Evolutionary conservation across 35 echinoderm and acorn worm species (phyloP).

Genomic region (Apostichopus parvimensis): DNA sequence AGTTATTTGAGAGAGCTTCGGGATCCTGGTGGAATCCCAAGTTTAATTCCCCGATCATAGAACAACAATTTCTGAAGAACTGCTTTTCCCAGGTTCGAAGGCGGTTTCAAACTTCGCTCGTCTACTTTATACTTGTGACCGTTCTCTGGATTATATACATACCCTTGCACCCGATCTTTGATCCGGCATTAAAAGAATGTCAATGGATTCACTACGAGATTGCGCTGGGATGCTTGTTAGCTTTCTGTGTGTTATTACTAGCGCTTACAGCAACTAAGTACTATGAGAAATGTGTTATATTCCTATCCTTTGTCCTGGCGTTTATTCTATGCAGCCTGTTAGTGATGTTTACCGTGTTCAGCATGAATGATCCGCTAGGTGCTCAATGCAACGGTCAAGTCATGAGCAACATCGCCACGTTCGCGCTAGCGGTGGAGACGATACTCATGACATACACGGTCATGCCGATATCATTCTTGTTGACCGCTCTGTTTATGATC

Average conservation of each 20-base stretch:
- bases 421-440: slow-evolving; percentile 85
- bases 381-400: slow-evolving; percentile 19
- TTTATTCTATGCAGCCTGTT: slow-evolving; percentile 70
- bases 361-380: neutral
- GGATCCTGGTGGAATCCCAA: slow-evolving; percentile 95
- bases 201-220: slow-evolving; percentile 64
- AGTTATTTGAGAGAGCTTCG: slow-evolving; percentile 95
- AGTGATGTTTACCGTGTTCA: slow-evolving; percentile 72
- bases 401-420: slow-evolving; percentile 88
- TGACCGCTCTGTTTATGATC: slow-evolving; percentile 59
- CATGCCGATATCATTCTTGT: slow-evolving; percentile 85
- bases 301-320: slow-evolving; percentile 67
- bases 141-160: slow-evolving; percentile 92
- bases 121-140: slow-evolving; percentile 76
- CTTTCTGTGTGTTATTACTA: slow-evolving; percentile 69
- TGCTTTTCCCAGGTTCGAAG: slow-evolving; percentile 78
- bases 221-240: slow-evolving; percentile 66
- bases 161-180: slow-evolving; percentile 10
- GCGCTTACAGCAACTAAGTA: slow-evolving; percentile 64
- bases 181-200: neutral
- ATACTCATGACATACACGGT: slow-evolving; percentile 98
- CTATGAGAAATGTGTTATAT: slow-evolving; percentile 66
- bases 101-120: slow-evolving; percentile 78
- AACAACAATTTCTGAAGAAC: slow-evolving; percentile 79
- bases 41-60: slow-evolving; percentile 86